Evolutionary conservation across 2,797 vertebrate species (phyloP).

Genomic region (Pygocentrus nattereri): DNA sequence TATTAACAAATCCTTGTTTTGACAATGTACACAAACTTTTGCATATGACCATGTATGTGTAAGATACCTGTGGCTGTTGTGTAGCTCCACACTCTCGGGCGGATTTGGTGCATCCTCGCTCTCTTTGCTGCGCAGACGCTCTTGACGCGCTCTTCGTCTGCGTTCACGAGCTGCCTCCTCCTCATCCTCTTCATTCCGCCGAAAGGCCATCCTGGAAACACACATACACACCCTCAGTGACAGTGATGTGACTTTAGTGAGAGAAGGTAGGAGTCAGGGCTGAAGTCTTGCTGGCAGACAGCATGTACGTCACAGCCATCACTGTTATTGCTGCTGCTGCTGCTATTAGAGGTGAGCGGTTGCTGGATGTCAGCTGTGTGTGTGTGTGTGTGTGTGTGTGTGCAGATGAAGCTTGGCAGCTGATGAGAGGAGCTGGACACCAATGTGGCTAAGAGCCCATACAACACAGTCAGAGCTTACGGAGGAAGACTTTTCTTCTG

Average conservation of each 20-base stretch:
- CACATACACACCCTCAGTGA: constrained; percentile 16
- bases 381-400: constrained; percentile 28
- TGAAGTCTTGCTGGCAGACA: constrained; percentile 17
- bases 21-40: no score
- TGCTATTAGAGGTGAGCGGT: constrained; percentile 49
- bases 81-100: constrained; percentile 80
- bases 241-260: not conserved
- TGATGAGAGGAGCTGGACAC: constrained; percentile 27
- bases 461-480: not conserved
- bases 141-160: constrained; percentile 92
- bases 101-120: constrained; percentile 82
- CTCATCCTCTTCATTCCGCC: constrained; percentile 90
- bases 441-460: constrained; percentile 32
- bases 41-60: constrained; percentile 30
- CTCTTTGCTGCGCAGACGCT: constrained; percentile 85
- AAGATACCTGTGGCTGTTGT: constrained; percentile 89
- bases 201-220: constrained; percentile 82
- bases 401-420: constrained; percentile 18
- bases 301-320: constrained; percentile 26
- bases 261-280: constrained; percentile 32
- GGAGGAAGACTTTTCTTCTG: constrained; percentile 4
- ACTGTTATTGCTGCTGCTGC: constrained; percentile 50
- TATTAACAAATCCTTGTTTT: no score
- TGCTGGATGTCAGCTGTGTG: constrained; percentile 41
- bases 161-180: constrained; percentile 95